Conservation (phyloP, 2,888 invertebrate genomes). For the Eristalis intricaria region DNA sequence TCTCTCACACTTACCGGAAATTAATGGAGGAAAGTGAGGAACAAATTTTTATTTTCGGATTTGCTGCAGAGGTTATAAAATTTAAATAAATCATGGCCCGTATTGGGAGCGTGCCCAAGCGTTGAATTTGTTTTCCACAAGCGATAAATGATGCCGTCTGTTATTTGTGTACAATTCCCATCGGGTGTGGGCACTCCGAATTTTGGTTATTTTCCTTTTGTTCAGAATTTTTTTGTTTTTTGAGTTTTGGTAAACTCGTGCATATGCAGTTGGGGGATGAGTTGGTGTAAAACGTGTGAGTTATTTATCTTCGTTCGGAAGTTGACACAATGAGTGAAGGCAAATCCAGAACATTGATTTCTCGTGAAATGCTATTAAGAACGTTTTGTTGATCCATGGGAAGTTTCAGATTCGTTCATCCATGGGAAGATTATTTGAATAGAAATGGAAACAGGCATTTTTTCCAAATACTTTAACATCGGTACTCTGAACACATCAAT, state of each 20-base stretch:
- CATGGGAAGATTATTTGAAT: neutral
- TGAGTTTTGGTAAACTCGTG: slow-evolving; percentile 26
- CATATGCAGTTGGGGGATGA: slow-evolving; percentile 24
- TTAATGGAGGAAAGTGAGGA: slow-evolving; percentile 40
- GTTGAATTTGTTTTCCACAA: slow-evolving; percentile 38
- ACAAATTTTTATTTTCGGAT: slow-evolving; percentile 53
- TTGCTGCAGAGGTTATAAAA: slow-evolving; percentile 49
- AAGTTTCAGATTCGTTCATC: slow-evolving; percentile 14
- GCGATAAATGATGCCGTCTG: slow-evolving; percentile 53
- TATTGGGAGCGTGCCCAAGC: slow-evolving; percentile 30
- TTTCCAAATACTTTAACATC: no score
- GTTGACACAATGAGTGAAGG: slow-evolving; percentile 40
- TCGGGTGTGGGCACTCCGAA: slow-evolving; percentile 9
- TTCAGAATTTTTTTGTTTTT: slow-evolving; percentile 30
- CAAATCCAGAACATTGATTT: slow-evolving; percentile 13
- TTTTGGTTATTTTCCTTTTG: slow-evolving; percentile 24
- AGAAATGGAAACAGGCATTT: neutral
- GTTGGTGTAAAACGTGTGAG: slow-evolving; percentile 13
- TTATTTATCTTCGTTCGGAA: slow-evolving; percentile 46
- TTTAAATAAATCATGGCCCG: slow-evolving; percentile 53
- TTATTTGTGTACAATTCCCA: slow-evolving; percentile 61
- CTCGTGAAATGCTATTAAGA: slow-evolving; percentile 16
- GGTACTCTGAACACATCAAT: neutral
- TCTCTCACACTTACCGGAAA: slow-evolving; percentile 40
- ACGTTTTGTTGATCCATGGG: slow-evolving; percentile 3